These are phyloP conservation scores for Sebastes trivittatus DNA, from an alignment of 2,797 vertebrate genomes.

Conservation along the genomic window DNA sequence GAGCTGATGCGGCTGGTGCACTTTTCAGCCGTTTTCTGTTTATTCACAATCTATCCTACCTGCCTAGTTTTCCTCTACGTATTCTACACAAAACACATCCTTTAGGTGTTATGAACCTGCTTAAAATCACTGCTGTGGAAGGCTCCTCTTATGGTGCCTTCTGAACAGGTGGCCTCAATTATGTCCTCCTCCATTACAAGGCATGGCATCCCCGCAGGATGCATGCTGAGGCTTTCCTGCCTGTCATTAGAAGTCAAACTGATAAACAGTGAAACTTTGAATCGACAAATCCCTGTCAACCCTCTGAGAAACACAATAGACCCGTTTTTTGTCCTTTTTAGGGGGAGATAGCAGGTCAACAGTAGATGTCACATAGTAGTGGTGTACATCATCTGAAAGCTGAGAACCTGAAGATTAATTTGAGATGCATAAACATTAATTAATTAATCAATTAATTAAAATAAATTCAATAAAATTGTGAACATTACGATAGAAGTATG, in stretches of 20 bases:
- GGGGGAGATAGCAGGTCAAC: too few relatives aligned
- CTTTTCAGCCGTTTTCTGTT: too few relatives aligned
- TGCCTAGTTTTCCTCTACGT: not conserved
- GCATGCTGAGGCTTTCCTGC: not conserved
- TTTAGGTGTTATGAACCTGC: not conserved
- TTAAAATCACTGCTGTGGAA: not conserved
- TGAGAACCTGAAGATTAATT: too few relatives aligned
- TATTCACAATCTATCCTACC: not conserved
- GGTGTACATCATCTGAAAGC: too few relatives aligned
- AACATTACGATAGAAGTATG: too few relatives aligned
- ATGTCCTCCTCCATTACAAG: not conserved
- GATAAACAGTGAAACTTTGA: not conserved
- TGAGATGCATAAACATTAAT: too few relatives aligned
- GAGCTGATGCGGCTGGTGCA: not conserved
- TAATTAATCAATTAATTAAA: too few relatives aligned
- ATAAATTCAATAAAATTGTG: too few relatives aligned
- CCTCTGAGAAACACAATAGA: too few relatives aligned
- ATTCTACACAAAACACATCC: not conserved
- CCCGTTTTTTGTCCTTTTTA: too few relatives aligned
- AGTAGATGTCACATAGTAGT: too few relatives aligned
- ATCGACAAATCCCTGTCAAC: not conserved
- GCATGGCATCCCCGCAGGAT: not conserved
- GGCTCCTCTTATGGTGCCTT: not conserved
- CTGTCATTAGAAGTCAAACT: not conserved
- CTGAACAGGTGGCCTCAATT: constrained; percentile 6